A percentile compares a stretch with the other conserved stretches of the same genome.
phyloP scores from a whole-genome alignment of 1,140 invertebrate species.

The Bombus consobrinus region DNA sequence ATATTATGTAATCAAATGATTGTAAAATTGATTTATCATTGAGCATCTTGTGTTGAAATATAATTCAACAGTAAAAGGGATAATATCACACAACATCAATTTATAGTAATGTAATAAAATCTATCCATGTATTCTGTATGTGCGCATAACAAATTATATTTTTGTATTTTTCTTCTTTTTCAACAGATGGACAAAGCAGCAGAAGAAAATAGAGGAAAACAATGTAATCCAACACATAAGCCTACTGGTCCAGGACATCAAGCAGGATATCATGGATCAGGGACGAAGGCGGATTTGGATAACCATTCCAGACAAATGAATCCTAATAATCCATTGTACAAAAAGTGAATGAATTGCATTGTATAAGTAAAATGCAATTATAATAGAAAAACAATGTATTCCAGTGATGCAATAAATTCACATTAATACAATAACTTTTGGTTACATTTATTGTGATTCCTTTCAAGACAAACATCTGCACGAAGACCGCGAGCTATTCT shows the following conservation, averaged over 20 bases:
- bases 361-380: background rate
- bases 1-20: too few relatives aligned
- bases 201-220: conserved; percentile 9
- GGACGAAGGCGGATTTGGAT: conserved; percentile 4
- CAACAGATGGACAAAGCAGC: conserved; percentile 31
- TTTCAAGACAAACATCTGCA: background rate
- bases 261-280: conserved; percentile 42
- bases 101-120: too few relatives aligned
- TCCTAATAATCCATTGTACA: conserved; percentile 33
- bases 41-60: too few relatives aligned
- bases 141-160: too few relatives aligned
- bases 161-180: background rate
- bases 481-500: too few relatives aligned
- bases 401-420: background rate
- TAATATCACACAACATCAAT: too few relatives aligned
- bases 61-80: too few relatives aligned
- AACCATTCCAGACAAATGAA: conserved; percentile 27
- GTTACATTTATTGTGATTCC: background rate
- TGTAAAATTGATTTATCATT: too few relatives aligned
- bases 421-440: background rate
- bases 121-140: too few relatives aligned
- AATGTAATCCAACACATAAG: conserved; percentile 36
- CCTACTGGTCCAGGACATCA: conserved; percentile 34
- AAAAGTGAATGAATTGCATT: background rate
- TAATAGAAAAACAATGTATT: background rate